Conservation (phyloP, 1,140 invertebrate species). For the Branchinecta lindahli region DNA sequence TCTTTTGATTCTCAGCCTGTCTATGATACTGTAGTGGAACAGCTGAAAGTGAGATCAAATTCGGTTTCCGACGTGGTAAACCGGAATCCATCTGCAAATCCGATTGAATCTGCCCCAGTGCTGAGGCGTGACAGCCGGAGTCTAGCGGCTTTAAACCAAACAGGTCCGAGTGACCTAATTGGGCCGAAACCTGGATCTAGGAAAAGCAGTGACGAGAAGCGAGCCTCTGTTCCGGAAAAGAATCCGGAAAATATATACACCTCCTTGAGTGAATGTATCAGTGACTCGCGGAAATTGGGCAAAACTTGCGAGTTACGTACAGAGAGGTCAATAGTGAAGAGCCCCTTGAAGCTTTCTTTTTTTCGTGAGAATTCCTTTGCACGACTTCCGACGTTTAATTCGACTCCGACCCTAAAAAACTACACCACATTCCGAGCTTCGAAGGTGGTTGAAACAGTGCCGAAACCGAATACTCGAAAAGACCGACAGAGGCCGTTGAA, state of each 20-base stretch:
- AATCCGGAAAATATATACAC: slow-evolving; percentile 6
- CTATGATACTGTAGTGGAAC: neutral
- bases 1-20: slow-evolving; percentile 1
- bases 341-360: neutral
- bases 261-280: neutral
- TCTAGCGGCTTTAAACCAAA: too few species aligned
- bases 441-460: neutral
- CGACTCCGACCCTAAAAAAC: neutral
- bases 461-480: neutral
- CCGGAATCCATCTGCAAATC: too few species aligned
- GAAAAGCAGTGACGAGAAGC: too few species aligned
- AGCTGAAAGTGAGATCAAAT: too few species aligned
- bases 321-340: neutral
- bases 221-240: too few species aligned
- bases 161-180: too few species aligned
- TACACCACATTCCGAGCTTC: neutral
- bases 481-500: neutral
- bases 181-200: too few species aligned
- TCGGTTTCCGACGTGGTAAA: too few species aligned
- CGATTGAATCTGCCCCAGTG: too few species aligned
- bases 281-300: neutral
- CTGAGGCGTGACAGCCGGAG: too few species aligned
- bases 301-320: neutral
- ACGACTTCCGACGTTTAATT: neutral
- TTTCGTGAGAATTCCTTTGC: neutral